phyloP scores from a whole-genome alignment of 2,113 vertebrate genomes.

The Galemys pyrenaicus region DNA sequence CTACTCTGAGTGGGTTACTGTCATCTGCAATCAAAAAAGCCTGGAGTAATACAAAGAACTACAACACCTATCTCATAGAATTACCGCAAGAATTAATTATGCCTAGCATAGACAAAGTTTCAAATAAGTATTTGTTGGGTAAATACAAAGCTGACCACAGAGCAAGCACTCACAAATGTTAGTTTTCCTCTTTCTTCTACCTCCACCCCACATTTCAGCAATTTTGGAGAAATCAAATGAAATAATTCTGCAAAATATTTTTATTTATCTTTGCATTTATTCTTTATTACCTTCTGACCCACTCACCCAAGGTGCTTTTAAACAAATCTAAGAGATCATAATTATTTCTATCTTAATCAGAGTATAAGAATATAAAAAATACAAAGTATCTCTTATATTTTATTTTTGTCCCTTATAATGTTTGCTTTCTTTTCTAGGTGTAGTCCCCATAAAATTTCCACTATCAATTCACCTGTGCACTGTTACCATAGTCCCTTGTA shows the following conservation, averaged over 20 bases:
- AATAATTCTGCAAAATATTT: constrained; percentile 37
- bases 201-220: not conserved
- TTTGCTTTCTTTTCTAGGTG: no score
- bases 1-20: not conserved
- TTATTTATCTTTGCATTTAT: not conserved
- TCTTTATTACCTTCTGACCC: no score
- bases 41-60: not conserved
- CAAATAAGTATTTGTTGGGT: constrained; percentile 17
- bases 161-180: not conserved
- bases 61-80: not conserved
- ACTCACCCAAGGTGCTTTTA: constrained; percentile 1
- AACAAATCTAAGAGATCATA: not conserved
- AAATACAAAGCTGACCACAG: constrained; percentile 34
- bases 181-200: constrained; percentile 33
- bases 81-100: not conserved
- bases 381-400: not conserved
- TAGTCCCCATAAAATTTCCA: no score
- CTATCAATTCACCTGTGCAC: no score
- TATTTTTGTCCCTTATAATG: no score
- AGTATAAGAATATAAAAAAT: constrained; percentile 33
- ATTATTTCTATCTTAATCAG: constrained; percentile 27
- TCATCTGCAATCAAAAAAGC: not conserved
- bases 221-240: constrained; percentile 48
- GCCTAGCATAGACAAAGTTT: not conserved
- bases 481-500: no score